phyloP scores from a whole-genome alignment of 2,888 invertebrate species.

The Tinea pellionella region DNA sequence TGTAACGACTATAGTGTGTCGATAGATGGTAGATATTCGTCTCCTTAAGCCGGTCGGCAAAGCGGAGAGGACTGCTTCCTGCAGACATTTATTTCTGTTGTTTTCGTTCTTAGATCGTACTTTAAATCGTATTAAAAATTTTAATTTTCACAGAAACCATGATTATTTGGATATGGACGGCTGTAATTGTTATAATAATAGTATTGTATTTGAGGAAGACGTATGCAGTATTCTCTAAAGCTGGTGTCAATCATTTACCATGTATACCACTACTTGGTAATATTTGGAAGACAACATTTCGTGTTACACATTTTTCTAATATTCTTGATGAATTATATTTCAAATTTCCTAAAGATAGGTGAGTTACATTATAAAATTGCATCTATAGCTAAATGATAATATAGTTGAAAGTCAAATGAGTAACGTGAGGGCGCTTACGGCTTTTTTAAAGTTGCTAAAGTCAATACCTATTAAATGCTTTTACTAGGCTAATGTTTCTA shows the following conservation, averaged over 20 bases:
- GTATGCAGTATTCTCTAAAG: background rate
- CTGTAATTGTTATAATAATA: background rate
- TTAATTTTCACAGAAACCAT: background rate
- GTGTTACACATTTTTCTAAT: background rate
- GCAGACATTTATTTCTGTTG: background rate
- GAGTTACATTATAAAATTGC: background rate
- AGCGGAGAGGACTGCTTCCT: too few relatives aligned
- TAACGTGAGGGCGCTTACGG: too few relatives aligned
- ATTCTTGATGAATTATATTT: background rate
- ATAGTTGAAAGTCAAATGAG: too few relatives aligned
- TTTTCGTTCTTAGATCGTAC: too few relatives aligned
- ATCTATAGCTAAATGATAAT: too few relatives aligned
- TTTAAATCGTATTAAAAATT: too few relatives aligned
- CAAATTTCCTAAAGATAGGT: conserved; percentile 24
- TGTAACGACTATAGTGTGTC: too few relatives aligned
- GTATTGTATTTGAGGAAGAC: background rate
- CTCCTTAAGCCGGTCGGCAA: too few relatives aligned
- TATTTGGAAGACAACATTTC: background rate
- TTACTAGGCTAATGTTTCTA: too few relatives aligned
- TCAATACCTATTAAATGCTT: too few relatives aligned
- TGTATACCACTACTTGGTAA: background rate
- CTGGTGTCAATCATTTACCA: background rate
- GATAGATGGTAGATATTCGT: too few relatives aligned
- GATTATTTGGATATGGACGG: background rate
- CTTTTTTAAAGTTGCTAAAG: too few relatives aligned